Evolutionary conservation across 2,888 invertebrate species (phyloP).

Genomic region (Cryptus viduatorius): DNA sequence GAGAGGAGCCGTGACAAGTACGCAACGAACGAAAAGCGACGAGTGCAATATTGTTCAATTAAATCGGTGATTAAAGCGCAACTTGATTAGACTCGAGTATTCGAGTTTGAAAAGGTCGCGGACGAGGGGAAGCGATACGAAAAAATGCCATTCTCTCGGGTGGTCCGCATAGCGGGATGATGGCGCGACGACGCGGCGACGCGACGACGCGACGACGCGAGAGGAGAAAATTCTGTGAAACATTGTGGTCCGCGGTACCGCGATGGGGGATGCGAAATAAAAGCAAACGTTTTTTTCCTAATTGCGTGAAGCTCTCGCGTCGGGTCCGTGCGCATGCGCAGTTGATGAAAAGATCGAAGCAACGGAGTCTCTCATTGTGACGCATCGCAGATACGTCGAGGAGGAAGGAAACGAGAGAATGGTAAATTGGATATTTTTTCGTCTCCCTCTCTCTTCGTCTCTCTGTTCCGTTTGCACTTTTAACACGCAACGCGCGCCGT

Average conservation of each 20-base stretch:
- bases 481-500: background rate
- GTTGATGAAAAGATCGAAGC: constrained; percentile 18
- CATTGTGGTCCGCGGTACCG: background rate
- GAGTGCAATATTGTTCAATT: constrained; percentile 29
- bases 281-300: constrained; percentile 43
- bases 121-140: constrained; percentile 4
- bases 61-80: constrained; percentile 43
- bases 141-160: constrained; percentile 6
- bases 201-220: background rate
- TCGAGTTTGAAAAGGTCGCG: constrained; percentile 18
- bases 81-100: constrained; percentile 37
- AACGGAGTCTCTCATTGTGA: background rate
- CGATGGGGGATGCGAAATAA: background rate
- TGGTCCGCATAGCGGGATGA: too few relatives aligned
- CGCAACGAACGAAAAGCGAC: background rate
- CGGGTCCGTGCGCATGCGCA: background rate
- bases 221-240: background rate
- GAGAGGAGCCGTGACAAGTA: too few relatives aligned
- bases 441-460: background rate
- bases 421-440: constrained; percentile 32
- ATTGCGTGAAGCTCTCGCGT: constrained; percentile 31
- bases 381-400: constrained; percentile 18
- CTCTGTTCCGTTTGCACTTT: background rate
- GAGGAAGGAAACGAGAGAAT: constrained; percentile 15
- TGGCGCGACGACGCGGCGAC: too few relatives aligned